Percentiles rank a stretch among this genome's conserved stretches.
Evolutionary conservation across 2,113 vertebrate genomes (phyloP).

Genomic region (Pleuronectes platessa): DNA sequence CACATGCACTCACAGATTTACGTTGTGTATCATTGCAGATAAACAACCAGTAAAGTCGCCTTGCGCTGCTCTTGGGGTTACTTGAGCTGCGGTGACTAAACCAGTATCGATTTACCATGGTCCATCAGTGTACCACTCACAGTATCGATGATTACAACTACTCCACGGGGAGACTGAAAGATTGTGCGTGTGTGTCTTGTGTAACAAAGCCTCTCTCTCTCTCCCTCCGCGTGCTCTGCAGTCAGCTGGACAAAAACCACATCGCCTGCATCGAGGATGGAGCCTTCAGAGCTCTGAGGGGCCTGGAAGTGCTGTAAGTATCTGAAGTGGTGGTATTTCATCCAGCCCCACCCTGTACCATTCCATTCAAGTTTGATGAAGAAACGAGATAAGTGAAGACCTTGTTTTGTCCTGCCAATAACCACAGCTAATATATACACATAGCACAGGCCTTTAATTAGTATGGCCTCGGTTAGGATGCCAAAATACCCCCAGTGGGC

Average conservation of each 20-base stretch:
- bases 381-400: constrained; percentile 54
- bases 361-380: constrained; percentile 39
- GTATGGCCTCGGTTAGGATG: constrained; percentile 42
- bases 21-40: constrained; percentile 36
- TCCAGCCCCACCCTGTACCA: constrained; percentile 6
- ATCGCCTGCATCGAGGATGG: constrained; percentile 79
- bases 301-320: constrained; percentile 80
- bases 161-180: constrained; percentile 48
- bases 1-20: constrained; percentile 39
- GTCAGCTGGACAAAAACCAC: constrained; percentile 82
- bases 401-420: constrained; percentile 51
- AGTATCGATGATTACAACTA: constrained; percentile 64
- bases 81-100: constrained; percentile 61
- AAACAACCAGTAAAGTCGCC: constrained; percentile 41
- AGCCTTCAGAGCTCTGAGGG: constrained; percentile 75
- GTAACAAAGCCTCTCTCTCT: constrained; percentile 57
- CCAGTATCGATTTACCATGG: constrained; percentile 71
- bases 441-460: constrained; percentile 48
- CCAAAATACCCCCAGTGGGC: constrained; percentile 54
- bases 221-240: constrained; percentile 48
- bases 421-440: constrained; percentile 58
- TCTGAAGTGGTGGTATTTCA: constrained; percentile 38
- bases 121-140: constrained; percentile 59
- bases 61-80: constrained; percentile 39
- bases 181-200: constrained; percentile 35